phyloP scores from a whole-genome alignment of 2,113 vertebrate species.

The Myotis brandtii region DNA sequence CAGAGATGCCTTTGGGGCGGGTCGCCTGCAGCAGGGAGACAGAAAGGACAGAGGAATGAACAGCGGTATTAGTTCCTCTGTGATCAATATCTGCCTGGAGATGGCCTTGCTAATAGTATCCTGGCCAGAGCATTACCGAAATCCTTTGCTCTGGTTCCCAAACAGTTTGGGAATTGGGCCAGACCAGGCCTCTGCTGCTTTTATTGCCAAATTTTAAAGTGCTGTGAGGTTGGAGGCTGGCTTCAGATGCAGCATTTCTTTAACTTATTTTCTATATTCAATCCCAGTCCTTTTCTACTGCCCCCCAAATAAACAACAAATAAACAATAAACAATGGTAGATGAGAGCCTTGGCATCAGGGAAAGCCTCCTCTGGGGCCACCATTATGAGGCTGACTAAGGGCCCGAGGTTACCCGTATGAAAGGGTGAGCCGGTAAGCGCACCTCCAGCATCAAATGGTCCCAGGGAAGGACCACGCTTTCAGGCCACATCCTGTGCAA shows the following conservation, averaged over 20 bases:
- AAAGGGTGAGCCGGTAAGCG: not conserved
- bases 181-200: not conserved
- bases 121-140: slow-evolving; percentile 22
- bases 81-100: slow-evolving; percentile 47
- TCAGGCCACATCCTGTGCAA: accelerated
- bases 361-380: not conserved
- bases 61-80: not conserved
- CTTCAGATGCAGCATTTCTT: not conserved
- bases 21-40: not conserved
- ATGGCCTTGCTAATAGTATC: slow-evolving; percentile 38
- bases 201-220: slow-evolving; percentile 40
- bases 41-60: not conserved
- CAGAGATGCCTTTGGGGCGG: not conserved
- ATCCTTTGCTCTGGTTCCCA: slow-evolving; percentile 43
- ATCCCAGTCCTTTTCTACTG: not conserved
- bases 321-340: not conserved
- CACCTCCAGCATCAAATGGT: not conserved
- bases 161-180: slow-evolving; percentile 5
- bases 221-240: not conserved
- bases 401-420: not conserved
- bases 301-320: not conserved
- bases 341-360: not conserved
- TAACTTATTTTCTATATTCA: not conserved
- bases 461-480: not conserved
- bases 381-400: not conserved